These are phyloP conservation scores for Novumbra hubbsi DNA, from an alignment of 2,797 vertebrate species.

Conservation along the genomic window DNA sequence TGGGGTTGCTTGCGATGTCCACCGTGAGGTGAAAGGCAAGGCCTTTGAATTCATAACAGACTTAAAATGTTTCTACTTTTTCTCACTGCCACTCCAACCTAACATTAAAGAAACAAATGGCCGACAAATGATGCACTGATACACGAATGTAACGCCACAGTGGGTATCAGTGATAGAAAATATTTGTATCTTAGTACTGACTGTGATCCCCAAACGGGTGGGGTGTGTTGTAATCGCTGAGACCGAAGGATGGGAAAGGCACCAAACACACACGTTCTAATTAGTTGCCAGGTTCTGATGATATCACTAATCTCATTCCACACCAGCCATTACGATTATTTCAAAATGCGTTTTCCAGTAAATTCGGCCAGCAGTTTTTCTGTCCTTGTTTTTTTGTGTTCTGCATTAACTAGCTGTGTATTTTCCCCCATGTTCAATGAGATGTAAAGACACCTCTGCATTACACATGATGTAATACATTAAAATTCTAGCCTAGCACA, in stretches of 20 bases:
- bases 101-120: not conserved
- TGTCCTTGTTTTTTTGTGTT: too few species aligned
- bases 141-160: not conserved
- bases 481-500: too few species aligned
- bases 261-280: not conserved
- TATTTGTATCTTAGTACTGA: not conserved
- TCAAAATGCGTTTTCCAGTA: too few species aligned
- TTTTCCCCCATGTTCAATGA: too few species aligned
- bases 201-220: not conserved
- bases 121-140: not conserved
- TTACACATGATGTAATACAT: too few species aligned
- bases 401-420: too few species aligned
- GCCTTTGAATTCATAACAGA: slow-evolving; percentile 23
- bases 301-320: too few species aligned
- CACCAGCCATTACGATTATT: too few species aligned
- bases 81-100: slow-evolving; percentile 5
- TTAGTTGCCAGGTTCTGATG: not conserved
- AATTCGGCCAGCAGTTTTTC: too few species aligned
- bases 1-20: slow-evolving; percentile 40
- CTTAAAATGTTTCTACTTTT: slow-evolving; percentile 16
- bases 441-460: too few species aligned
- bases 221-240: not conserved
- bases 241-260: not conserved
- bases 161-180: not conserved
- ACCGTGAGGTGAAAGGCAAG: slow-evolving; percentile 54